These are phyloP conservation scores for Aphaenogaster rudis DNA, from an alignment of 1,140 invertebrate genomes.

Conservation along the genomic window DNA sequence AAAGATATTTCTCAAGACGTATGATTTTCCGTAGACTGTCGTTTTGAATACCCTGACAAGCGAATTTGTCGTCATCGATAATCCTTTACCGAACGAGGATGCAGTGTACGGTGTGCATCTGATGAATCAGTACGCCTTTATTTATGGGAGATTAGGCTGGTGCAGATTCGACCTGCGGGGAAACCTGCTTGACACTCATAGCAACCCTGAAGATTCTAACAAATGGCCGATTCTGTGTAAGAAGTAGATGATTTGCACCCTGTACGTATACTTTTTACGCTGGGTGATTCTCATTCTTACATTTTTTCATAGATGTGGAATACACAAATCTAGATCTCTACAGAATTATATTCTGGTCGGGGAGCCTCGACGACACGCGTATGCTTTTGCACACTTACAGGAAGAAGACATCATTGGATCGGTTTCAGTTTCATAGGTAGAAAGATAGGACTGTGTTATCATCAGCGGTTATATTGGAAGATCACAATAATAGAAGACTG, in stretches of 20 bases:
- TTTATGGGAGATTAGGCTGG: conserved; percentile 90
- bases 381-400: conserved; percentile 90
- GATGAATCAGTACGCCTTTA: conserved; percentile 92
- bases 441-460: background rate
- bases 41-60: conserved; percentile 96
- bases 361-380: conserved; percentile 91
- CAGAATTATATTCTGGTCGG: conserved; percentile 92
- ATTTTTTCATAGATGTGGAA: conserved; percentile 89
- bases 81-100: conserved; percentile 92
- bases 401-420: conserved; percentile 88
- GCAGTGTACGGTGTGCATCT: conserved; percentile 91
- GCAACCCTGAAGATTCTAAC: conserved; percentile 88
- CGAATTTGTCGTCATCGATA: conserved; percentile 94
- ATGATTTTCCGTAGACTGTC: conserved; percentile 89
- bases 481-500: conserved; percentile 7
- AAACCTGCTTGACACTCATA: conserved; percentile 89
- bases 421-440: conserved; percentile 92
- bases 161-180: conserved; percentile 93
- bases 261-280: conserved; percentile 38
- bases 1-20: conserved; percentile 24
- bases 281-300: conserved; percentile 36
- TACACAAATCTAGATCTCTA: conserved; percentile 91
- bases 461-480: conserved; percentile 73
- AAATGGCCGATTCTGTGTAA: conserved; percentile 92
- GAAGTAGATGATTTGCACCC: conserved; percentile 52